phyloP scores from a whole-genome alignment of 2,888 invertebrate genomes.

The Arrhopalites spinosus region DNA sequence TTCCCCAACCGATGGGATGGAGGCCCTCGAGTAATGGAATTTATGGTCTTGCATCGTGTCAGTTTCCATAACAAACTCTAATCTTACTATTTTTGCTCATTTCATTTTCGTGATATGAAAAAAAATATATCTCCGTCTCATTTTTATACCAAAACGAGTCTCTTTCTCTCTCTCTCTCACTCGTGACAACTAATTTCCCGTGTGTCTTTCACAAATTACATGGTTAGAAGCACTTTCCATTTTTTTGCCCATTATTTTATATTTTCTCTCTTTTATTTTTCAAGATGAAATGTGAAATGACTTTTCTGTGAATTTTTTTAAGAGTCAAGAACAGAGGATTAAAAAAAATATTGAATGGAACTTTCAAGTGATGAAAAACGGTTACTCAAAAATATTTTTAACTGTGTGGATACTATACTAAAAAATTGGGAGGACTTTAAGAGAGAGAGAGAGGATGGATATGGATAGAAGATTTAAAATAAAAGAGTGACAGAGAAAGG shows the following conservation, averaged over 20 bases:
- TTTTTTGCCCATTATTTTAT: not conserved
- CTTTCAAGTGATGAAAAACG: not conserved
- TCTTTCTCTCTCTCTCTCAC: not conserved
- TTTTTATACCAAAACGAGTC: not conserved
- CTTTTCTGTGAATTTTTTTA: not conserved
- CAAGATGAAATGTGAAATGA: not conserved
- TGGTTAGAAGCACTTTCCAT: not conserved
- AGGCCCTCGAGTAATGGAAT: too few species aligned
- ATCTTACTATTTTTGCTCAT: too few species aligned
- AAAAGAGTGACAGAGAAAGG: not conserved
- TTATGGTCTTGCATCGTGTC: too few species aligned
- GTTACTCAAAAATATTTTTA: not conserved
- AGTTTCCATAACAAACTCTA: too few species aligned
- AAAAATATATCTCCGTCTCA: too few species aligned
- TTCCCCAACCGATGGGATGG: too few species aligned
- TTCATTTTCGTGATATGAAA: too few species aligned
- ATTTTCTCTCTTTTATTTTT: not conserved
- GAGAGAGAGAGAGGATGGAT: not conserved
- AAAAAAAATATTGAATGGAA: not conserved
- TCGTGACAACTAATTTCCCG: conserved; percentile 6
- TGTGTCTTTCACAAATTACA: not conserved
- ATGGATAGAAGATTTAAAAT: not conserved
- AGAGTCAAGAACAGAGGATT: not conserved
- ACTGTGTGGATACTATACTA: not conserved
- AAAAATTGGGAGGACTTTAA: not conserved